A percentile compares a stretch with the other conserved stretches of the same genome.
Conservation (phyloP, 2,888 invertebrate genomes). For the Dryadula phaetusa region DNA sequence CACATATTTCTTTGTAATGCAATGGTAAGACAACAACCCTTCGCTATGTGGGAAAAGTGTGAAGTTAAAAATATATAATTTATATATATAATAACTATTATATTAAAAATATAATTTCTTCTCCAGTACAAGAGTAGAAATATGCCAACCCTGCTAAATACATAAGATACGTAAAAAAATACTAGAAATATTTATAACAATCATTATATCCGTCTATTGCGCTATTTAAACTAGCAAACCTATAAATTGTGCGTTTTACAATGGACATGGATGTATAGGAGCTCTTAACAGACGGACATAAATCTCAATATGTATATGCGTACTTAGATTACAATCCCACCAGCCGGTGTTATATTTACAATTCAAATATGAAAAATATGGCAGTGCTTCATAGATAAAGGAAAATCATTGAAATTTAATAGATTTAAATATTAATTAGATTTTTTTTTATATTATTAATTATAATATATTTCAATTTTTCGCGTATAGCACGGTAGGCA, state of each 20-base stretch:
- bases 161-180: not conserved
- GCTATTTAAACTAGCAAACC: not conserved
- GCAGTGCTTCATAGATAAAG: not conserved
- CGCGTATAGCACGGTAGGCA: no score
- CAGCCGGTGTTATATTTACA: constrained; percentile 6
- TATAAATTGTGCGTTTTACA: constrained; percentile 10
- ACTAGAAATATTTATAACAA: not conserved
- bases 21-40: no score
- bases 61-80: no score
- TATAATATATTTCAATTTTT: no score
- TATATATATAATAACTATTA: no score
- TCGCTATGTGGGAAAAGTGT: no score
- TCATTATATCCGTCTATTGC: not conserved
- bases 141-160: not conserved
- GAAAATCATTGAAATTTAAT: not conserved
- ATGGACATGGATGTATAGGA: constrained; percentile 5
- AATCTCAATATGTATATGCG: constrained; percentile 16
- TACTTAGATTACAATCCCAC: not conserved
- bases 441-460: no score
- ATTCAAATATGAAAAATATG: constrained; percentile 6
- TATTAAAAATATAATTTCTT: no score
- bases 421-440: no score
- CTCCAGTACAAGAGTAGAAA: no score
- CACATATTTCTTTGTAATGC: no score
- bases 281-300: constrained; percentile 14